Conservation (phyloP, 2,888 invertebrate species). For the Leptothorax acervorum region DNA sequence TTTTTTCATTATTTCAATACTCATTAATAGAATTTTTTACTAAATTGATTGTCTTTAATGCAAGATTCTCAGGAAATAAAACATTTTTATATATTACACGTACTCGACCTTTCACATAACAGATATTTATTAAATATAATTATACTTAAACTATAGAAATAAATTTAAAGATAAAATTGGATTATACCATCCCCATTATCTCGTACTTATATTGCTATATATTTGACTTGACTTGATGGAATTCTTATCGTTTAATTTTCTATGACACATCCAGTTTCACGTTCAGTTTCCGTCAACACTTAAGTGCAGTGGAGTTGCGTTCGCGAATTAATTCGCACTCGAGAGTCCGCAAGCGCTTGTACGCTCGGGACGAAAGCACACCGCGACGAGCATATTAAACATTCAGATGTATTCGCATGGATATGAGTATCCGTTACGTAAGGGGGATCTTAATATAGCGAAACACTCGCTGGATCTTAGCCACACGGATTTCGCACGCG, state of each 20-base stretch:
- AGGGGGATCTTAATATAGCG: constrained; percentile 79
- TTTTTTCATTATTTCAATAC: background rate
- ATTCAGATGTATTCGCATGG: constrained; percentile 64
- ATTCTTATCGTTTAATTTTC: background rate
- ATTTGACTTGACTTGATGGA: background rate
- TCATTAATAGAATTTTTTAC: background rate
- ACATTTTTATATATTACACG: background rate
- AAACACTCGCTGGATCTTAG: constrained; percentile 80
- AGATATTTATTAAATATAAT: background rate
- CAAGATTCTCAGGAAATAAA: background rate
- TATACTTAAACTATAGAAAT: background rate
- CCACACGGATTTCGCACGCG: constrained; percentile 74
- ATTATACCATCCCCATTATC: background rate
- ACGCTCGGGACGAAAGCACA: constrained; percentile 6
- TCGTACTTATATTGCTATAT: too few species aligned
- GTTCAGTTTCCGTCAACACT: constrained; percentile 8
- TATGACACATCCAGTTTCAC: background rate
- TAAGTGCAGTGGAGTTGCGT: background rate
- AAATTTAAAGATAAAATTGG: background rate
- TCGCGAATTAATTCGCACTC: constrained; percentile 31
- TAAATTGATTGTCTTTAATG: background rate
- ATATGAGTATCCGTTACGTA: constrained; percentile 79
- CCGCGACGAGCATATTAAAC: constrained; percentile 66
- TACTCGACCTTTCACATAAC: background rate
- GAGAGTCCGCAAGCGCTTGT: background rate